Conservation (phyloP, 2,113 vertebrate genomes). For the Balaenoptera acutorostrata region DNA sequence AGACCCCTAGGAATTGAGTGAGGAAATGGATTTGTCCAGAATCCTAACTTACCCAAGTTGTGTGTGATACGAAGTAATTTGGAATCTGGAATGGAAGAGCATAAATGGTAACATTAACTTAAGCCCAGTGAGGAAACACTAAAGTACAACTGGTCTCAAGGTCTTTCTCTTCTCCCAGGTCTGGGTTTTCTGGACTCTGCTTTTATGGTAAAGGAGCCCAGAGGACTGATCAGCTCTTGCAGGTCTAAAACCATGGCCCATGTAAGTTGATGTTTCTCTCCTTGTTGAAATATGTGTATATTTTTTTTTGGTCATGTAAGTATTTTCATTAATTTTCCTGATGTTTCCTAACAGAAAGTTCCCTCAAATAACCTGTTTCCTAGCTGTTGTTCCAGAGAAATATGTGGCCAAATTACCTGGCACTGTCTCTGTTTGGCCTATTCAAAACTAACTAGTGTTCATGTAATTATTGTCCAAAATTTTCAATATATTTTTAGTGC, state of each 20-base stretch:
- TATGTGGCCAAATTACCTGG: neutral
- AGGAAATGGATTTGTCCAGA: neutral
- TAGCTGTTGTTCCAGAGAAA: neutral
- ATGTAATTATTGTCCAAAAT: neutral
- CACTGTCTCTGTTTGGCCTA: neutral
- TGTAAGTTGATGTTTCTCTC: neutral
- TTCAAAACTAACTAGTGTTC: neutral
- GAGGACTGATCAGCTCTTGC: neutral
- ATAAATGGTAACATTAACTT: neutral
- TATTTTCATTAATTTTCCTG: neutral
- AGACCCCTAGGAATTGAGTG: neutral
- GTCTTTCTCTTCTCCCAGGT: neutral
- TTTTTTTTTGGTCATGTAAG: neutral
- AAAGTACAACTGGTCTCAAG: neutral
- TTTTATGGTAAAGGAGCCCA: neutral
- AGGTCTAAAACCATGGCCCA: neutral
- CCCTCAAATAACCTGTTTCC: neutral
- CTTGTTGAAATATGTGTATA: neutral
- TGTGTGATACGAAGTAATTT: neutral
- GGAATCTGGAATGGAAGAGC: neutral
- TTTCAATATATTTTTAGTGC: neutral
- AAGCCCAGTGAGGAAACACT: neutral
- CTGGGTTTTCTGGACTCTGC: neutral
- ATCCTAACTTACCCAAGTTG: neutral
- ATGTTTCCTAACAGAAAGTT: neutral